These are phyloP conservation scores for Girardinichthys multiradiatus DNA, from an alignment of 2,113 vertebrate species.

Conservation along the genomic window DNA sequence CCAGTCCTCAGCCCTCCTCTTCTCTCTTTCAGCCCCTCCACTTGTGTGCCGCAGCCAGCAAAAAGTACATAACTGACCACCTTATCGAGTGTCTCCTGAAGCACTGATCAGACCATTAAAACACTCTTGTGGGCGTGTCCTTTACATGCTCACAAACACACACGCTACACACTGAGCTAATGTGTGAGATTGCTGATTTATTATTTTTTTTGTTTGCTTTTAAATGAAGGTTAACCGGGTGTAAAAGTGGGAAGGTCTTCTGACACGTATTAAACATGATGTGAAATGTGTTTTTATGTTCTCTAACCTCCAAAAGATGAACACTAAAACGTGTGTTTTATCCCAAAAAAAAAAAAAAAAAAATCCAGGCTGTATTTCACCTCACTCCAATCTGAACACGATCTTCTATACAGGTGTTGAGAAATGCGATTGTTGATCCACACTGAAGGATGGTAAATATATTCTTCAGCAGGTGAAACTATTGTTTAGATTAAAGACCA, in stretches of 20 bases:
- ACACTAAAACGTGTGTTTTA: slow-evolving; percentile 71
- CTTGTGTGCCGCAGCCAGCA: slow-evolving; percentile 60
- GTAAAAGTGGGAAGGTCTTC: slow-evolving; percentile 60
- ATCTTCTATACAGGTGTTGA: slow-evolving; percentile 40
- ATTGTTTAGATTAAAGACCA: slow-evolving; percentile 19
- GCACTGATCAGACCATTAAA: slow-evolving; percentile 74
- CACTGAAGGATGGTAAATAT: slow-evolving; percentile 17
- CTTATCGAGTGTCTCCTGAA: slow-evolving; percentile 68
- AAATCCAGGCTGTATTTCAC: slow-evolving; percentile 50
- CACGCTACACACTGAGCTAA: slow-evolving; percentile 78
- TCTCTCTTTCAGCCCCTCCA: slow-evolving; percentile 6
- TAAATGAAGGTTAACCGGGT: slow-evolving; percentile 74
- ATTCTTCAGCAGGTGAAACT: slow-evolving; percentile 26
- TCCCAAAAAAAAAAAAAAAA: slow-evolving; percentile 34
- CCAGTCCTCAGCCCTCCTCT: background rate
- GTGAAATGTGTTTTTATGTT: slow-evolving; percentile 77
- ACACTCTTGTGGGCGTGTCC: slow-evolving; percentile 49
- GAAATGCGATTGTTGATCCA: slow-evolving; percentile 19
- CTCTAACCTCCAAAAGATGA: slow-evolving; percentile 75
- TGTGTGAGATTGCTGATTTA: slow-evolving; percentile 75
- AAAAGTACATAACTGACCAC: slow-evolving; percentile 66
- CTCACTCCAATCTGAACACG: slow-evolving; percentile 47
- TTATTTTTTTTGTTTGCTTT: slow-evolving; percentile 59
- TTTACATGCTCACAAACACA: slow-evolving; percentile 57
- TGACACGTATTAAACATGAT: slow-evolving; percentile 69